Base-by-base conservation (phyloP, 2,113 vertebrate species). In the Excalfactoria chinensis region DNA sequence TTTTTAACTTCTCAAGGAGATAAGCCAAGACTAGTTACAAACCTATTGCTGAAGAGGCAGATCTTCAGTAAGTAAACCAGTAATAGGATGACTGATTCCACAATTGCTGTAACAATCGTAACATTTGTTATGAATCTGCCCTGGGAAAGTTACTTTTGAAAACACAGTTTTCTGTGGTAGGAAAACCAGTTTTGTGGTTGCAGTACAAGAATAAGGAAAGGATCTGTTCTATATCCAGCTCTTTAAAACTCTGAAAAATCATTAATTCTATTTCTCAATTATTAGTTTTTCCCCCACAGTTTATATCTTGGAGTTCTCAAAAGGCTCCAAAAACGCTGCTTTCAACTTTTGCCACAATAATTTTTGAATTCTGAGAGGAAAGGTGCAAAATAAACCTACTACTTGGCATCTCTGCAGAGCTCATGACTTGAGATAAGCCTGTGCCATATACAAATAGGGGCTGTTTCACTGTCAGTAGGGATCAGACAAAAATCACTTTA, bases 131-230 rank as follows among this genome's bases (percentile, higher is more conserved):
- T 60, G 40, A 37, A 59, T 66, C 44, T 80, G 14, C 28, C 60
- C 41, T 63, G 76, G 75, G 59, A 88, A 81, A 89, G 46, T 9
- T 56, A 11, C 40, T 71, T 77, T 71, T 76, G 13, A 60, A 90
- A 91, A 53, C 16, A 9, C 60, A n/a, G 34, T 37, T 78, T 19
- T 51, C 19, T 80, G 49, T 67, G 46, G 40, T 56, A 91, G 64
- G 75, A 91, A 88, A 59, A 92, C n/a, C 23, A 25, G 8, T 46
- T 32, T 51, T 86, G 83, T 94, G 86, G 75, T 77, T 86, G 70
- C 35, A 80, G 56, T 30, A 51, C 11, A 63, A 53, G 43, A 64
- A 41, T 58, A 53, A 63, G 30, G 22, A 73, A 41, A 76, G 14
- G 59, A 76, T 70, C 55, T 88, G 46, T 56, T 88, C 68, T 73